Base-by-base conservation (phyloP, 1,140 invertebrate species). In the Conus betulinus region DNA sequence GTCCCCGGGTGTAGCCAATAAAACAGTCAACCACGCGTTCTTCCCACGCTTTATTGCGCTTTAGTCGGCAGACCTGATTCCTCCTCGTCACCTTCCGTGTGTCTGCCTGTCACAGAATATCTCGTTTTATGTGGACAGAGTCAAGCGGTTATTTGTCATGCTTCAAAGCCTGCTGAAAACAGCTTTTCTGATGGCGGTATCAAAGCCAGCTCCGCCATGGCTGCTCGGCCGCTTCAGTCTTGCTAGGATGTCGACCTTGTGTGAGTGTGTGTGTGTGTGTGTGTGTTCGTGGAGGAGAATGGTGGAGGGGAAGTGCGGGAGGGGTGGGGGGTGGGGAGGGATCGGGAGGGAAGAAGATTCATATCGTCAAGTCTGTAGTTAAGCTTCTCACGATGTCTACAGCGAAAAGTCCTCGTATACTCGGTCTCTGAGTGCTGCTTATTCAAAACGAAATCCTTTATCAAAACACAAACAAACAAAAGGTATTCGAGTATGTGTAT, bases 231-330 rank as follows among this genome's bases (percentile, higher is more conserved):
- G 60, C 60, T 63, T 60, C 15, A 60, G 57, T 15, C 4, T 8
- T 8, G 57, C 57, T 4, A 60, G 57, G 57, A 60, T 8, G 57
- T 60, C 57, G 8, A 15, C 57, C 57, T 60, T 71, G 67, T 71
- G 13, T 71, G 67, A 1, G 67, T 63, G 60, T 63, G 71, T 81
- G 78, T 81, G 78, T 81, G 78, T 81, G 78, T 55, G 81, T 83
- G 81, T 83, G 71, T 74, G 71, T 74, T 13, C n/a, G 71, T 74
- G 71, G 13, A 23, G 13, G 71, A 13, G 71, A 20, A n/a, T 74
- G n/a, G 23, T 13, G 8, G 71, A 74, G 71, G 23, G 71, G 23
- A 23, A 74, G 71, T 20, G 6, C 13, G 71, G 8, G 71, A 25
- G 3, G n/a, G 71, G n/a, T n/a, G 1, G 71, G n/a, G 71, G n/a